Conservation (phyloP, 2,113 vertebrate genomes). For the Recurvirostra avosetta region DNA sequence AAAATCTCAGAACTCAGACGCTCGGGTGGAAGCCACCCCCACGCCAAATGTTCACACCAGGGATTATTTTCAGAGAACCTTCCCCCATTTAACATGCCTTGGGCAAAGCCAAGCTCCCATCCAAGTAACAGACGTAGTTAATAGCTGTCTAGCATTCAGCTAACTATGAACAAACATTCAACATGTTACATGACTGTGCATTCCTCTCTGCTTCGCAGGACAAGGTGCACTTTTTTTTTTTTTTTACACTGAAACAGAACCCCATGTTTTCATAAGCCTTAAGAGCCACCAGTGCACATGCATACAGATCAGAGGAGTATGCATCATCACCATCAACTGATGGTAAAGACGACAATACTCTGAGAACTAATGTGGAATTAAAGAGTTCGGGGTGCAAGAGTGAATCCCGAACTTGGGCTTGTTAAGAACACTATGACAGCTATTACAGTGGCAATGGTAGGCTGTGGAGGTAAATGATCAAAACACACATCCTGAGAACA, state of each 20-base stretch:
- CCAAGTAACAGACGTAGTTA: background rate
- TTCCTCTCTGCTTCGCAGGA: background rate
- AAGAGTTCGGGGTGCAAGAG: background rate
- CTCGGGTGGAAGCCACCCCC: background rate
- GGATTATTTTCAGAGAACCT: background rate
- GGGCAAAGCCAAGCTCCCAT: background rate
- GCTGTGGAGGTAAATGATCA: background rate
- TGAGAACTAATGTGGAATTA: background rate
- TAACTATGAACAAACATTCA: background rate
- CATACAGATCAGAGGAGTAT: accelerated
- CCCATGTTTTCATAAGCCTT: background rate
- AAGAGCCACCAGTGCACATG: background rate
- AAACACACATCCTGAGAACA: background rate
- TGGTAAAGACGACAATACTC: background rate
- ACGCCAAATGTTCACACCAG: accelerated
- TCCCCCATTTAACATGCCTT: background rate
- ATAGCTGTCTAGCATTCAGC: background rate
- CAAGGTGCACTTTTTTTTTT: background rate
- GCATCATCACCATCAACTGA: no score
- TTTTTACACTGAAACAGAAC: background rate
- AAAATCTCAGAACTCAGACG: background rate
- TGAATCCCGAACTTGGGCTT: background rate
- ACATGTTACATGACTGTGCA: accelerated
- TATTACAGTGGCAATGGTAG: accelerated
- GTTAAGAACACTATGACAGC: background rate